Percentiles rank a stretch among this genome's conserved stretches.
phyloP scores from a whole-genome alignment of 64 coral and sea anemone species.

The Pocillopora verrucosa region DNA sequence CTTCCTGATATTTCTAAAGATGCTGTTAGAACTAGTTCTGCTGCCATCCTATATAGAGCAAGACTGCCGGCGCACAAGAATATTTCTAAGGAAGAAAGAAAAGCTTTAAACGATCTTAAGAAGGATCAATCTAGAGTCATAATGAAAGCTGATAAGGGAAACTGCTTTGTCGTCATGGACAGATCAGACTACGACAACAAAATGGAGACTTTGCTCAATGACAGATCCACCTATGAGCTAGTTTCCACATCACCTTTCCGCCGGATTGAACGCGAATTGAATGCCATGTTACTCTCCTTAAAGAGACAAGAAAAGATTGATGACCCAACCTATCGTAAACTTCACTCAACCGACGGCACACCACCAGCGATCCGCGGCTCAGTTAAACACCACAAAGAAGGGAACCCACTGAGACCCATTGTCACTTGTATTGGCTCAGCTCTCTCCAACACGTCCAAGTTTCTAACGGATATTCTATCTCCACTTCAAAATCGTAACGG shows the following conservation, averaged over 20 bases:
- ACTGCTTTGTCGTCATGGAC: slow-evolving; percentile 52
- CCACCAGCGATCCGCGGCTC: background rate
- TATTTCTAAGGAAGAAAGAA: slow-evolving; percentile 34
- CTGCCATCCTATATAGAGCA: background rate
- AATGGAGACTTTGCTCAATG: slow-evolving; percentile 8
- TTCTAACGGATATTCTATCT: background rate
- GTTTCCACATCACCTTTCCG: too few species aligned
- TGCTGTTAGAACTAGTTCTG: slow-evolving; percentile 21
- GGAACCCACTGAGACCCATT: background rate
- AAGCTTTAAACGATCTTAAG: slow-evolving; percentile 17
- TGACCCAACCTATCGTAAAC: too few species aligned
- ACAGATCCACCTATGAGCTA: too few species aligned
- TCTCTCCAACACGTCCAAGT: background rate
- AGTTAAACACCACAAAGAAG: slow-evolving; percentile 1
- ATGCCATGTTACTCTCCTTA: background rate
- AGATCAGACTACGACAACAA: slow-evolving; percentile 43
- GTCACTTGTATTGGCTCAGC: too few species aligned
- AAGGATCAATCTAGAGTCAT: slow-evolving; percentile 35
- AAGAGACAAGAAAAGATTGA: too few species aligned
- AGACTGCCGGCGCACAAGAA: slow-evolving; percentile 12
- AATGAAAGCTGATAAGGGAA: slow-evolving; percentile 48
- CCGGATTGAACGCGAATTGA: too few species aligned
- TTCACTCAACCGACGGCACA: background rate
- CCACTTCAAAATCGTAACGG: background rate
- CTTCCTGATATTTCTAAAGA: background rate